Base-by-base conservation (phyloP, 2,888 invertebrate species). In the Protodeltote pygarga region DNA sequence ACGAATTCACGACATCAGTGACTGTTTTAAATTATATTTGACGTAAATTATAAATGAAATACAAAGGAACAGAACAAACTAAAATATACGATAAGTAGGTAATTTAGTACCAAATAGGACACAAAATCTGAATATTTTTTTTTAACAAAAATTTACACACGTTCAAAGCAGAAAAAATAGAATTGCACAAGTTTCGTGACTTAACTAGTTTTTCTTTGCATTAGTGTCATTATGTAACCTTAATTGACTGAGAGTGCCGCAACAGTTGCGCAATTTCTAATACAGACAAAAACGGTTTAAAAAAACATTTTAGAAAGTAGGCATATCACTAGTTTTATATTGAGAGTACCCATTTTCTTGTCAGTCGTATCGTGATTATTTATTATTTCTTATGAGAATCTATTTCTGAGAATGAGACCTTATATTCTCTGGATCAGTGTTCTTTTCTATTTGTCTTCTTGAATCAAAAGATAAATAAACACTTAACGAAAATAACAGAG, bases 181-280 rank as follows among this genome's bases (percentile, higher is more conserved):
- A 31, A 33, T 68, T 62, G 31, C 37, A 31, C 20, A 65, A 33
- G 33, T 41, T 51, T 54, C 54, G 50, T 62, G 62, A 62, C 54
- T 47, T 42, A 41, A 46, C 32, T 42, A 20, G 25, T 41, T 54
- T 66, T 62, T 13, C 50, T 42, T 42, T 38, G 24, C 29, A 20
- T 37, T 49, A 27, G 41, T 47, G 21, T 47, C 14, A 25, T 66
- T 58, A 49, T 35, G 27, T 52, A 65, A 66, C 13, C 3, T 9
- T 11, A 47, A 33, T 49, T 50, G 29, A 42, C 55, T 1, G 17
- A 45, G 34, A 45, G 33, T 35, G 38, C 38, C n/a, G 33, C 47
- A 57, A 58, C 34, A 33, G 39, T 58, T 62, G 40, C 45, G 51
- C 45, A 55, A 67, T 19, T 28, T 31, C 23, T 57, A 29, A 32